A percentile compares a stretch with the other conserved stretches of the same genome.
phyloP scores from a whole-genome alignment of 2,113 vertebrate species.

The Elephantulus edwardii region DNA sequence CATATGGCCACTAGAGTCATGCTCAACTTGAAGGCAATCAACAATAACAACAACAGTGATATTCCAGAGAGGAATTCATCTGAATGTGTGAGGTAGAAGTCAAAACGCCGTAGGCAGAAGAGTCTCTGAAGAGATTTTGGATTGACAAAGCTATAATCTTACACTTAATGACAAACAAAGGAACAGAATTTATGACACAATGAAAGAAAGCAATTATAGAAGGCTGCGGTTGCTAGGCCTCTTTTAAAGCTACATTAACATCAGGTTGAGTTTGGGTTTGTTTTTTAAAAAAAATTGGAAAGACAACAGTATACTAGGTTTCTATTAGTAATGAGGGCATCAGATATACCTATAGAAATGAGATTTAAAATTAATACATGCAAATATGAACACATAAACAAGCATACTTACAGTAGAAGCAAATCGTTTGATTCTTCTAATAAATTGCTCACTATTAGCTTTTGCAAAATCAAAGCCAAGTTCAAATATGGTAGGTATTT shows the following conservation, averaged over 20 bases:
- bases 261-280: not conserved
- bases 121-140: not conserved
- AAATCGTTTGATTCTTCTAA: conserved; percentile 84
- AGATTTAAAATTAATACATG: not conserved
- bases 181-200: not conserved
- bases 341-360: not conserved
- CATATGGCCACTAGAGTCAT: too few species aligned
- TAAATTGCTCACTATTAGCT: conserved; percentile 82
- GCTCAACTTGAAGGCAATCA: too few species aligned
- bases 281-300: not conserved
- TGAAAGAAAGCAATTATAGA: not conserved
- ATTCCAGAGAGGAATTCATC: not conserved
- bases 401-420: conserved; percentile 87
- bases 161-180: not conserved
- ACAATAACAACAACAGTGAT: too few species aligned
- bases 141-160: not conserved
- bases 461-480: conserved; percentile 81
- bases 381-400: not conserved
- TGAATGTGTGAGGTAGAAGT: not conserved
- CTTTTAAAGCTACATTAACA: not conserved
- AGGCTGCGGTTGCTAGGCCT: not conserved
- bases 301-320: not conserved
- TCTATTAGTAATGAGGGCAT: not conserved
- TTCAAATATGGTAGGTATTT: conserved; percentile 75
- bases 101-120: not conserved